Conservation (phyloP, 2,113 vertebrate species). For the Trogon melanurus region DNA sequence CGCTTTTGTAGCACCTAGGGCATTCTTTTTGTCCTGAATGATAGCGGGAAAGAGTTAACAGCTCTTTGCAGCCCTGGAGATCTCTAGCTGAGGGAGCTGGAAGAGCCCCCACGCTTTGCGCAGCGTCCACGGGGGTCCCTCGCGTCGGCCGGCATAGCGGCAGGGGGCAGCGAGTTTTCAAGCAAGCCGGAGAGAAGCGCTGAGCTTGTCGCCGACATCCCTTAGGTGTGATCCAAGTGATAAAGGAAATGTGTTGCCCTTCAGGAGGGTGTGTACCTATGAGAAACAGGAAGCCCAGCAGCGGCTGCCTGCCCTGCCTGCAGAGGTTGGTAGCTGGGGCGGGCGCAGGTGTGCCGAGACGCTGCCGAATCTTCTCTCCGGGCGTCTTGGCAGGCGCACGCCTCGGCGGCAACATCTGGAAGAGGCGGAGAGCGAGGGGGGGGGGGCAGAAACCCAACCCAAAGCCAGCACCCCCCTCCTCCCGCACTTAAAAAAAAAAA, state of each 20-base stretch:
- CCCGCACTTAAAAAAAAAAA: neutral
- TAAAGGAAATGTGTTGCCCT: constrained; percentile 78
- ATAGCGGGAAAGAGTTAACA: neutral
- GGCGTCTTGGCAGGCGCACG: constrained; percentile 45
- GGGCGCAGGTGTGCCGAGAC: constrained; percentile 76
- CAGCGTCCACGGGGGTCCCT: neutral
- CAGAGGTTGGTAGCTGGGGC: constrained; percentile 37
- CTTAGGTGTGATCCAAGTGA: constrained; percentile 77
- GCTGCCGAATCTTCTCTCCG: neutral
- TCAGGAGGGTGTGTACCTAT: constrained; percentile 78
- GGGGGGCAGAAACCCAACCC: neutral
- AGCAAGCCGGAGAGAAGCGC: neutral
- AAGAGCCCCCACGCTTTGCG: neutral
- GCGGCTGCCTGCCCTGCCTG: constrained; percentile 41
- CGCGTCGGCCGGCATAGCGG: too few species aligned
- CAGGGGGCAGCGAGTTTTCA: neutral
- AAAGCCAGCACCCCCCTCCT: neutral
- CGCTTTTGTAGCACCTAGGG: constrained; percentile 1
- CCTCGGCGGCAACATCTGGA: constrained; percentile 25
- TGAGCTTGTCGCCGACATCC: constrained; percentile 21
- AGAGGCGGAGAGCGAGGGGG: neutral
- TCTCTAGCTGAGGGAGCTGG: neutral
- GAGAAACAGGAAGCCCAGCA: constrained; percentile 78
- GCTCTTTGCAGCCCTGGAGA: neutral
- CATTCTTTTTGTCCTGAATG: constrained; percentile 4